Percentiles rank a stretch among this genome's conserved stretches.
These are phyloP conservation scores for Carassius carassius DNA, from an alignment of 2,113 vertebrate genomes.

Conservation along the genomic window DNA sequence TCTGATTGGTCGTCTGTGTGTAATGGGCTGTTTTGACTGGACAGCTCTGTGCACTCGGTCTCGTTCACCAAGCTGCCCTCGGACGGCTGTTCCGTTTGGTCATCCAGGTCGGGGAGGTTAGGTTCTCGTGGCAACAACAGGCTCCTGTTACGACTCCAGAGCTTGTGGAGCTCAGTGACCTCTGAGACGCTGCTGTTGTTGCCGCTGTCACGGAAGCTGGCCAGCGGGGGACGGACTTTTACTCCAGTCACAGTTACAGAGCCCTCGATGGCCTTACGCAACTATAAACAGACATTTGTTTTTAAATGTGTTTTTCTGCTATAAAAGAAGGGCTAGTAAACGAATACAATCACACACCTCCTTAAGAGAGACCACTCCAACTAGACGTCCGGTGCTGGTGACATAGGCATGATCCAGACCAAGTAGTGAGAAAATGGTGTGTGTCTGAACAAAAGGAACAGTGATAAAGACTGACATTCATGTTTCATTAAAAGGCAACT, in stretches of 20 bases:
- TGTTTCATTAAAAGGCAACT: background rate
- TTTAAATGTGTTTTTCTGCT: background rate
- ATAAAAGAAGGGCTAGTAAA: background rate
- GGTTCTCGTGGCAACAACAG: constrained; percentile 87
- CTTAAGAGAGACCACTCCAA: constrained; percentile 94
- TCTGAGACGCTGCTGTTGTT: constrained; percentile 87
- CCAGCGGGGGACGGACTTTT: constrained; percentile 92
- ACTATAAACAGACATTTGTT: constrained; percentile 70
- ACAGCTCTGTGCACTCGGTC: constrained; percentile 59
- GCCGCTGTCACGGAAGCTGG: constrained; percentile 94
- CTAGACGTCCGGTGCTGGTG: constrained; percentile 93
- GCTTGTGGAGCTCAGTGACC: constrained; percentile 89
- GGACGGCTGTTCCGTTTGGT: constrained; percentile 68
- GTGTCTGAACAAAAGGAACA: constrained; percentile 78
- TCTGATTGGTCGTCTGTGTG: constrained; percentile 62
- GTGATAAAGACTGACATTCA: constrained; percentile 18
- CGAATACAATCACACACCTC: constrained; percentile 78
- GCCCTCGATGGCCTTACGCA: constrained; percentile 96
- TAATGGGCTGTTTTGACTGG: constrained; percentile 49
- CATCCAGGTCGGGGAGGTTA: constrained; percentile 75
- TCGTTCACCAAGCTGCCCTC: constrained; percentile 64
- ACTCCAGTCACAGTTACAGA: constrained; percentile 92
- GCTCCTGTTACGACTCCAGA: constrained; percentile 90
- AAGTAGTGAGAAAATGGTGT: constrained; percentile 96
- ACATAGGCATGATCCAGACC: constrained; percentile 96